phyloP scores from a whole-genome alignment of 2,888 invertebrate species.

The Plagodis pulveraria region DNA sequence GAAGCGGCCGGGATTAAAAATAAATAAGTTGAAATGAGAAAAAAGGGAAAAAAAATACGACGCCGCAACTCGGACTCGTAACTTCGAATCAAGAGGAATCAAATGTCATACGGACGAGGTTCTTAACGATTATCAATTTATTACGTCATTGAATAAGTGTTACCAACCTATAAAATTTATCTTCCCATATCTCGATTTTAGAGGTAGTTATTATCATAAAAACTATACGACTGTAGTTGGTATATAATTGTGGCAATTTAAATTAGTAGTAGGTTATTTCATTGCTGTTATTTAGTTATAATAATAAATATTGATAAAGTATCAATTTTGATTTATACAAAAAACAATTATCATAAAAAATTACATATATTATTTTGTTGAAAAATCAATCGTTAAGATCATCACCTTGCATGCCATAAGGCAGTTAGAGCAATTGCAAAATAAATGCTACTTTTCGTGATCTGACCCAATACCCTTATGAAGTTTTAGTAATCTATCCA shows the following conservation, averaged over 20 bases:
- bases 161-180: conserved; percentile 48
- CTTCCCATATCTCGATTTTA: conserved; percentile 35
- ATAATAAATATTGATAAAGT: not conserved
- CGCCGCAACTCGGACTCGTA: conserved; percentile 74
- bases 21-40: conserved; percentile 38
- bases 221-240: conserved; percentile 29
- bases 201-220: conserved; percentile 35
- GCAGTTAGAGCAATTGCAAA: no score
- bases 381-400: no score
- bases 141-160: conserved; percentile 49
- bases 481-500: no score
- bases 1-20: conserved; percentile 65
- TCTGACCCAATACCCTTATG: no score
- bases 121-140: conserved; percentile 61
- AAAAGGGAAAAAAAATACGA: conserved; percentile 55
- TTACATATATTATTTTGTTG: no score
- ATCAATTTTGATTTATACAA: no score
- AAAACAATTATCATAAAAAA: no score
- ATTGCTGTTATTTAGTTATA: conserved; percentile 14
- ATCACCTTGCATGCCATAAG: no score
- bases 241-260: conserved; percentile 22
- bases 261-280: conserved; percentile 21
- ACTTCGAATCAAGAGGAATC: conserved; percentile 80
- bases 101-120: conserved; percentile 74
- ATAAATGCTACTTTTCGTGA: no score